Percentiles rank a stretch among this genome's conserved stretches.
phyloP scores from a whole-genome alignment of 1,140 invertebrate genomes.

The Drosophila busckii region DNA sequence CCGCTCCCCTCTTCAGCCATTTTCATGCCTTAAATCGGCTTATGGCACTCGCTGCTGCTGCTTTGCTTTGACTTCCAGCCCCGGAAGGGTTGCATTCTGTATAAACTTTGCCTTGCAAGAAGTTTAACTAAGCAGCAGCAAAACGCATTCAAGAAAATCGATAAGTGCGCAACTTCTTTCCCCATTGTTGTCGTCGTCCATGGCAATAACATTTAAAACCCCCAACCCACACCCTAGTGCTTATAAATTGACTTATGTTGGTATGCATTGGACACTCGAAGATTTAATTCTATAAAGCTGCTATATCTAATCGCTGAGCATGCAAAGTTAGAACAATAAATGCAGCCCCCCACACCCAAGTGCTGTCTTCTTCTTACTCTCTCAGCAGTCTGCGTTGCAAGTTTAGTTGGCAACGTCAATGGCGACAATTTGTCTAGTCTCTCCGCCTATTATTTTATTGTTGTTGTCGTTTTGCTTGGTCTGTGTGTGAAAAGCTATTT shows the following conservation, averaged over 20 bases:
- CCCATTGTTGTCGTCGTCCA: conserved; percentile 54
- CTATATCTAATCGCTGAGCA: too few relatives aligned
- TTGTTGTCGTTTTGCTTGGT: conserved; percentile 1
- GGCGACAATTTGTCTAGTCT: conserved; percentile 57
- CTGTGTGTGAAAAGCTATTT: conserved; percentile 55
- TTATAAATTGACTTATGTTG: too few relatives aligned
- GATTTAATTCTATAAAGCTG: too few relatives aligned
- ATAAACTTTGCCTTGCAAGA: not conserved
- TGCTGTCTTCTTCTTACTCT: conserved; percentile 36
- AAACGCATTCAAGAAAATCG: conserved; percentile 49
- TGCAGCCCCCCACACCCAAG: too few relatives aligned
- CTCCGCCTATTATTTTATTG: too few relatives aligned
- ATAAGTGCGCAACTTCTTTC: conserved; percentile 20
- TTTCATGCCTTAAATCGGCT: conserved; percentile 70
- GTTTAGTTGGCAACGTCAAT: too few relatives aligned
- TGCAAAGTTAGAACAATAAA: too few relatives aligned
- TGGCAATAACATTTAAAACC: conserved; percentile 71
- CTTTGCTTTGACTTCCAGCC: conserved; percentile 35
- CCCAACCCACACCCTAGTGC: too few relatives aligned
- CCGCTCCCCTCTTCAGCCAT: conserved; percentile 57
- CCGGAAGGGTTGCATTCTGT: conserved; percentile 16
- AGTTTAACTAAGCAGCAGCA: conserved; percentile 18
- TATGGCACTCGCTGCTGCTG: conserved; percentile 36
- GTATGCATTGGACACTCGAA: too few relatives aligned
- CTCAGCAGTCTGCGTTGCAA: conserved; percentile 34